phyloP scores from a whole-genome alignment of 2,888 invertebrate species.

The Ethmia dodecea region DNA sequence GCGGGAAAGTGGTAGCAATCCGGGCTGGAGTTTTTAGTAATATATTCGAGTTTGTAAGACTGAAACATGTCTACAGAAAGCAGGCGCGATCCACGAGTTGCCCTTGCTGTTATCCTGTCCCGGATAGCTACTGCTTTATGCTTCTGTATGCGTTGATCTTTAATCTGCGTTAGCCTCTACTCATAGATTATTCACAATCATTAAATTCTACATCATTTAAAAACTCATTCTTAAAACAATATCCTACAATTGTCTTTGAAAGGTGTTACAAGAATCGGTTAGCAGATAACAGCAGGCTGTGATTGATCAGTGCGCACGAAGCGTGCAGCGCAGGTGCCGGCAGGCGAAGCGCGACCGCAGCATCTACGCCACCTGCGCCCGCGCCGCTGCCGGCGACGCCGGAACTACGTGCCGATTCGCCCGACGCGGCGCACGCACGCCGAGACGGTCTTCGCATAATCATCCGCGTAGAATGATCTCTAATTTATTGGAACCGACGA shows the following conservation, averaged over 20 bases:
- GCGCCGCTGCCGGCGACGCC: slow-evolving; percentile 24
- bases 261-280: slow-evolving; percentile 16
- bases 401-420: slow-evolving; percentile 66
- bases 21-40: too few species aligned
- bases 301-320: slow-evolving; percentile 27
- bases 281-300: slow-evolving; percentile 21
- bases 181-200: too few species aligned
- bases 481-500: slow-evolving; percentile 9
- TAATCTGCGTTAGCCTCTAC: too few species aligned
- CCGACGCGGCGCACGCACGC: slow-evolving; percentile 28
- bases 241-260: slow-evolving; percentile 1
- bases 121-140: too few species aligned
- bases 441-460: slow-evolving; percentile 14
- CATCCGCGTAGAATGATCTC: slow-evolving; percentile 7
- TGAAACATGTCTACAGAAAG: too few species aligned
- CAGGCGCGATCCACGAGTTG: too few species aligned
- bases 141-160: too few species aligned
- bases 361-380: slow-evolving; percentile 45
- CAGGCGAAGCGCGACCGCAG: slow-evolving; percentile 45
- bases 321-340: slow-evolving; percentile 42
- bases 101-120: too few species aligned
- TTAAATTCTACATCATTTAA: too few species aligned
- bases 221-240: too few species aligned
- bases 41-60: too few species aligned
- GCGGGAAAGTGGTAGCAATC: too few species aligned